Evolutionary conservation across 2,113 vertebrate genomes (phyloP), one percentile per base, ranked within the genome.

Genomic region (Cryptotis parvus): DNA sequence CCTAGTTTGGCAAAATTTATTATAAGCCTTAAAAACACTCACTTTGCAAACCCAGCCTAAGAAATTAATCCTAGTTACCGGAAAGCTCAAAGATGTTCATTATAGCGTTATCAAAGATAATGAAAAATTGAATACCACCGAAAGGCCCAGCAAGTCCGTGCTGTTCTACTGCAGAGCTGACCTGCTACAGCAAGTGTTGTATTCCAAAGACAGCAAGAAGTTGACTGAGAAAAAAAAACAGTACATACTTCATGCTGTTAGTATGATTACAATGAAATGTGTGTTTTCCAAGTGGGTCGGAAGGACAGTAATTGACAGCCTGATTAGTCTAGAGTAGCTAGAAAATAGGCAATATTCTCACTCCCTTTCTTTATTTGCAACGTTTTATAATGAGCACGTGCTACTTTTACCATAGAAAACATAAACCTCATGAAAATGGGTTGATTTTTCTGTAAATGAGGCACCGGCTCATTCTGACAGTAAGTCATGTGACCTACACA

Each of bases 1-100:
- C 87, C 90, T 77, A 88, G 86, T 76, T 80, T 93, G 75, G 63
- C 43, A 88, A 80, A 91, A 86, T 41, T 84, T 75, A 80, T 91
- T 72, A 84, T 61, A 29, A 85, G 26, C 26, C 49, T 94, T 93
- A 91, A 89, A 91, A 91, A 84, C 37, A 81, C 77, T 87, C 66
- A 15, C 49, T 94, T 91, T 92, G 35, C 58, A 87, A 63, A 91
- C 79, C 70, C 79, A 61, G 31, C n/a, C 61, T 78, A 72, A 81
- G 84, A 94, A 93, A 89, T 61, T 84, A 91, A 91, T 89, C 31
- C n/a, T 92, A 92, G 90, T 94, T 92, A 86, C 82, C 90, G 37
- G 49, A 94, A 90, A 79, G n/a, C 82, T 87, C 70, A 94, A 91
- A 93, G 31, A 87, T 82, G 26, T 52, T 90, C 49, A 63, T 91